Percentiles rank a stretch among this genome's conserved stretches.
phyloP scores from a whole-genome alignment of 2,113 vertebrate genomes.

The Thinocorus orbignyianus region DNA sequence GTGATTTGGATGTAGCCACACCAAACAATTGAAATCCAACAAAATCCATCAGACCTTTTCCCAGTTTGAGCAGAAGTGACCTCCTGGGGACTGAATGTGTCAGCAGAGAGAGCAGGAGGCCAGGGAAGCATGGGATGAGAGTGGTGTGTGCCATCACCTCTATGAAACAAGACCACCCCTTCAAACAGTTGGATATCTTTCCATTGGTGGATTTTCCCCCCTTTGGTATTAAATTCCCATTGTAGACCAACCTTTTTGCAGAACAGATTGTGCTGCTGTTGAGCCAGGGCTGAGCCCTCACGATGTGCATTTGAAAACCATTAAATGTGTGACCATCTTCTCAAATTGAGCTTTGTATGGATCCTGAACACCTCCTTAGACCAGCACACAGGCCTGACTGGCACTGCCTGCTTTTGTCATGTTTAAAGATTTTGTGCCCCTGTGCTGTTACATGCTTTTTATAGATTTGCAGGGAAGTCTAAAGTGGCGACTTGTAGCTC shows the following conservation, averaged over 20 bases:
- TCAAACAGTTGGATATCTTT: background rate
- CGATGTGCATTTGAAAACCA: background rate
- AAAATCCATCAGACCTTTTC: background rate
- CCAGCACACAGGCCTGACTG: background rate
- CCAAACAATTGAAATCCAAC: background rate
- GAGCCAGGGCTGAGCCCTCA: background rate
- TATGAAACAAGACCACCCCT: background rate
- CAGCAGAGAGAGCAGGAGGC: background rate
- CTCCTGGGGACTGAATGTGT: accelerated
- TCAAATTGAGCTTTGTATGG: background rate
- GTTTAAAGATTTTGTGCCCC: background rate
- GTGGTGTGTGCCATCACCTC: accelerated
- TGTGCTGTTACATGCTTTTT: background rate
- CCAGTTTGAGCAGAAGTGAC: accelerated
- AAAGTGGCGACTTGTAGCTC: background rate
- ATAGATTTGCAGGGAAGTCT: background rate
- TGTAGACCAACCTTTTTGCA: background rate
- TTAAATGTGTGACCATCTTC: background rate
- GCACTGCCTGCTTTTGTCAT: background rate
- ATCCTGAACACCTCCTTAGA: background rate
- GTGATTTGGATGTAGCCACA: background rate
- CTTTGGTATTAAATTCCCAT: background rate
- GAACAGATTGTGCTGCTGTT: background rate
- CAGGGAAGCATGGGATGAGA: background rate
- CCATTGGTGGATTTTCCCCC: background rate